Base-by-base conservation (phyloP, 2,797 vertebrate genomes). In the Fratercula arctica region DNA sequence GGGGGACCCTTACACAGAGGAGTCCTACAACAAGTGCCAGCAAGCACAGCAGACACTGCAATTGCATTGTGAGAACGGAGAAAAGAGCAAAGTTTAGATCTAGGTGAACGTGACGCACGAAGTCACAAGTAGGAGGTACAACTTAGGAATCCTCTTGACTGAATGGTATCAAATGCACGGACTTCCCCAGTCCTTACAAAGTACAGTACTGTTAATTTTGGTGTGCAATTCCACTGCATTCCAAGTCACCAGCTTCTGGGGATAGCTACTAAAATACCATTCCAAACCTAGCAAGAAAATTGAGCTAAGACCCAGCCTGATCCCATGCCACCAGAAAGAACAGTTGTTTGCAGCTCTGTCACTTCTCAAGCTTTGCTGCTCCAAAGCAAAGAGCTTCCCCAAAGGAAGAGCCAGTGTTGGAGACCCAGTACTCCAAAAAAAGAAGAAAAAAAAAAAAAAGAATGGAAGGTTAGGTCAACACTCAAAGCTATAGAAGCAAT, bases 1-100 rank as follows among this genome's bases (percentile, higher is more conserved):
- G 10, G 73, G 26, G 54, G 35, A 73, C 35, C 26, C 37, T 94
- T 45, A 11, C 33, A 79, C 20, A 91, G 59, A 73, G 16, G n/a
- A 33, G 15, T 86, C 63, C 41, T 50, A 24, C 26, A 77, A 23
- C 51, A 51, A 75, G 25, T 41, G 46, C 56, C 83, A 92, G 59
- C 56, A 23, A 50, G 76, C 45, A 54, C 45, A 51, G 17, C 41
- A 81, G 67, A 33, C 21, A 35, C 51, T 63, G 73, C 31, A 15
- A 82, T 43, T 1, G 0, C 33, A 33, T 6, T 1, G 20, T 67
- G 57, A 73, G 76, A 92, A 68, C 1, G 4, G 17, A 85, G 33
- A 25, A 87, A 92, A 91, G n/a, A 85, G 39, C 29, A 24, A 90
- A 92, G 59, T 75, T 90, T 79, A 89, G 28, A 16, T 53, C 29